These are phyloP conservation scores for Dicyrtoma fusca DNA, from an alignment of 2,888 invertebrate species.

Conservation along the genomic window DNA sequence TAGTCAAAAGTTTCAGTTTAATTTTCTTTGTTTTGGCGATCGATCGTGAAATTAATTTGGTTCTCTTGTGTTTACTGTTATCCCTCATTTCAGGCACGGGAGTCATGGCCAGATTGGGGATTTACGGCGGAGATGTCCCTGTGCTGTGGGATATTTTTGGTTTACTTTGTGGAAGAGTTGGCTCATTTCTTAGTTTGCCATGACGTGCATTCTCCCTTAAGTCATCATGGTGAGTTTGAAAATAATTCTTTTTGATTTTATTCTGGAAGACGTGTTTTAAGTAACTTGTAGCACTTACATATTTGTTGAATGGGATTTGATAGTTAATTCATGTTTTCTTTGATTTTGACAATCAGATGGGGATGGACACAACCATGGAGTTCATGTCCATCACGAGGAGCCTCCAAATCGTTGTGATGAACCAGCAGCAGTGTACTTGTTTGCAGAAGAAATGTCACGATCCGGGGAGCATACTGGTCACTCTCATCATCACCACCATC, in stretches of 20 bases:
- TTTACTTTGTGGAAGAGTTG: conserved; percentile 55
- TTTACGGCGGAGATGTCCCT: conserved; percentile 55
- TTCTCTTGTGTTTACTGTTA: too few relatives aligned
- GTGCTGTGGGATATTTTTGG: conserved; percentile 54
- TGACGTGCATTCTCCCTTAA: conserved; percentile 54
- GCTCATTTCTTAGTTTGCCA: conserved; percentile 56
- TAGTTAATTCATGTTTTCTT: neutral
- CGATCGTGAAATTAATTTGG: too few relatives aligned
- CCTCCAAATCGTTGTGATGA: conserved; percentile 56
- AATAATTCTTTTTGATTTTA: neutral
- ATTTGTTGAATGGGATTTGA: neutral
- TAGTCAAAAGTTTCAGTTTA: too few relatives aligned
- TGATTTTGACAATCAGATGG: conserved; percentile 38
- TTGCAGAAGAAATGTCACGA: conserved; percentile 53
- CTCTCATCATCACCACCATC: conserved; percentile 31
- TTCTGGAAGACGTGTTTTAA: too few relatives aligned
- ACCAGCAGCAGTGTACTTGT: conserved; percentile 55
- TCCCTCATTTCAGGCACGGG: conserved; percentile 46
- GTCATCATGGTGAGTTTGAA: conserved; percentile 46
- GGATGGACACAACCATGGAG: conserved; percentile 55
- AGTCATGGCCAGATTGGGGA: conserved; percentile 49
- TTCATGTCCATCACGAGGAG: conserved; percentile 55
- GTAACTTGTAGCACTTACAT: neutral
- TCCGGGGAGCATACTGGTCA: conserved; percentile 49
- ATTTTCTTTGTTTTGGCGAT: too few relatives aligned